Base-by-base conservation (phyloP, 1,140 invertebrate genomes). In the Diorhabda carinulata region DNA sequence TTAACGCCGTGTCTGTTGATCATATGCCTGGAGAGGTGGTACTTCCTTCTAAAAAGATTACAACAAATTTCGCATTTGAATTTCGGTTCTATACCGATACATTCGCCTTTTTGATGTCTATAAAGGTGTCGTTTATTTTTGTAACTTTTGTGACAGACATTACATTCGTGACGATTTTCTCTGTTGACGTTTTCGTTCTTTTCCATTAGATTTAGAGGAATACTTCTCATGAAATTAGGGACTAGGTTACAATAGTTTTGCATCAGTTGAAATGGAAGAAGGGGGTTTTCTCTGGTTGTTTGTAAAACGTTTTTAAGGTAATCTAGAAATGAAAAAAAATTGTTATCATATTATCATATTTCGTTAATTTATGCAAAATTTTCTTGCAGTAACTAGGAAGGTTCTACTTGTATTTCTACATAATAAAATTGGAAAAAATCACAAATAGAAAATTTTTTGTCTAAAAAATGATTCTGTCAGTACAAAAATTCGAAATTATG, bases 11-110 rank as follows among this genome's bases (percentile, higher is more conserved):
- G 83, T 67, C 82, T 67, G 58, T 80, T 86, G 66, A 83, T 83
- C 69, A 86, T 66, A 72, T 88, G 87, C 4, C 86, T 82, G 8
- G 84, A 84, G 72, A 88, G 81, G 75, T 87, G 87, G 70, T 88
- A 87, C 76, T 87, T 87, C 71, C 86, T 82, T 40, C 83, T 84
- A 73, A 88, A 88, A 58, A 82, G 80, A 41, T 84, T 86, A 6
- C 80, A 76, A 77, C 88, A 90, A 72, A 88, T 84, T 5, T 86
- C 84, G 74, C 89, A 90, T 25, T 85, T 85, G 72, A 90, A 91
- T 44, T 86, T 85, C 9, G 89, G 90, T 68, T 87, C 86, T 44
- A 89, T 86, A 62, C 86, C 87, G 44, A 84, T 80, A 77, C 88
- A 90, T 76, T 90, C 89, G 78, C 89, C 89, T 61, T 79, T 81